Percentiles rank a stretch among this genome's conserved stretches.
These are phyloP conservation scores for Trididemnum miniatum DNA, from an alignment of 23 tunicate genomes.

Conservation along the genomic window DNA sequence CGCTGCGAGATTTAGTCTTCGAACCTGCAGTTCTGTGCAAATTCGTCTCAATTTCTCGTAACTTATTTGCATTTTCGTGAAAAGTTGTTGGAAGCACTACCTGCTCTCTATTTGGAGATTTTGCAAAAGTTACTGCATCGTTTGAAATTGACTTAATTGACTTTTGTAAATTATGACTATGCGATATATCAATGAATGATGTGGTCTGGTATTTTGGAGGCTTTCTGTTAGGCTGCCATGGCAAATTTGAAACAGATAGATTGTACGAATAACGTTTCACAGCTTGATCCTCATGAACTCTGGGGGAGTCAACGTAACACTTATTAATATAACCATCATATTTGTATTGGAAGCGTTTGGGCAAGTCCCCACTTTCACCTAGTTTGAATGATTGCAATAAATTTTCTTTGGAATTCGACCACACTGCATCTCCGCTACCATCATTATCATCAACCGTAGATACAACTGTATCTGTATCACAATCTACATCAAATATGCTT, in stretches of 20 bases:
- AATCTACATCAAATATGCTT: not conserved
- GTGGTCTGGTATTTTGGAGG: conserved; percentile 36
- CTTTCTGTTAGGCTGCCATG: conserved; percentile 8
- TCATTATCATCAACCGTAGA: not conserved
- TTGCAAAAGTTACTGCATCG: not conserved
- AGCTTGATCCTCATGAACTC: not conserved
- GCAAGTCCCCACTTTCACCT: not conserved
- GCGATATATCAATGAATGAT: conserved; percentile 29
- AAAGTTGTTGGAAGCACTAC: not conserved
- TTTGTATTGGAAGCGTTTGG: not conserved
- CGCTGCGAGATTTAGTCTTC: too few relatives aligned
- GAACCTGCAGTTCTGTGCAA: not conserved
- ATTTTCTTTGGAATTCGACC: not conserved
- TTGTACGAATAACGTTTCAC: conserved; percentile 45
- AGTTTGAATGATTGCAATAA: not conserved
- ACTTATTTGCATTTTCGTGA: not conserved
- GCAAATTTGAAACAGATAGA: not conserved
- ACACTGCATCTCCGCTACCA: not conserved
- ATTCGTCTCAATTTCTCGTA: not conserved
- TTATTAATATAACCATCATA: conserved; percentile 13
- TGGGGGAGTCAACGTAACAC: conserved; percentile 9
- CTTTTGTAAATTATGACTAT: not conserved
- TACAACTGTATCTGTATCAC: not conserved
- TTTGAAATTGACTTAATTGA: not conserved
- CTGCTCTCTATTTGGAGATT: not conserved